A percentile compares a stretch with the other conserved stretches of the same genome.
These are phyloP conservation scores for Adrianichthys oophorus DNA, from an alignment of 2,797 vertebrate species.

Conservation along the genomic window DNA sequence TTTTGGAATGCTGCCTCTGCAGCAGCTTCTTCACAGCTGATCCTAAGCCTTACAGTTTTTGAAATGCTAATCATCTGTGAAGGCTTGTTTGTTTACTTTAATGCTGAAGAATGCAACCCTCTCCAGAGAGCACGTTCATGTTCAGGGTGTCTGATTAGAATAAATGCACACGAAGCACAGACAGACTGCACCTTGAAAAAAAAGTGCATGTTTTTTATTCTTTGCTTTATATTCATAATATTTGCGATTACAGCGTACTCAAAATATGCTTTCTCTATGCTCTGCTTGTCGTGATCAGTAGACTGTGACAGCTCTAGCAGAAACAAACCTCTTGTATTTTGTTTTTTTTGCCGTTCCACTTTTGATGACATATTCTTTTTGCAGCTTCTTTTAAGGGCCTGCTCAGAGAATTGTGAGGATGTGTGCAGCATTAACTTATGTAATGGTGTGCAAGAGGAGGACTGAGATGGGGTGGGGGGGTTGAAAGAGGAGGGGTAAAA, in stretches of 20 bases:
- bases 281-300: constrained; percentile 28
- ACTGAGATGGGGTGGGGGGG: constrained; percentile 9
- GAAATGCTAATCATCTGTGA: constrained; percentile 63
- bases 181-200: background rate
- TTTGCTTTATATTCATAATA: background rate
- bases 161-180: constrained; percentile 11
- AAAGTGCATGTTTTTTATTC: constrained; percentile 5
- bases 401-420: constrained; percentile 66
- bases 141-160: constrained; percentile 29
- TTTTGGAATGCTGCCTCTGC: constrained; percentile 37
- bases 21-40: constrained; percentile 44
- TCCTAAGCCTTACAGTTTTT: constrained; percentile 49
- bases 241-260: constrained; percentile 20
- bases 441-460: constrained; percentile 61
- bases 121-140: constrained; percentile 23
- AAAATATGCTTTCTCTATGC: constrained; percentile 11
- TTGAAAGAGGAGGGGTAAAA: constrained; percentile 32
- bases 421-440: constrained; percentile 77
- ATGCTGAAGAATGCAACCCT: constrained; percentile 46
- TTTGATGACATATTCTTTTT: constrained; percentile 67
- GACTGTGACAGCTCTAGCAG: constrained; percentile 13
- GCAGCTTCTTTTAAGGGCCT: constrained; percentile 47
- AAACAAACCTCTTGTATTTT: constrained; percentile 19
- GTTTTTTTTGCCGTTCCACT: constrained; percentile 15
- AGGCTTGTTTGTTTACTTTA: constrained; percentile 62